phyloP scores from a whole-genome alignment of 2,888 invertebrate species.

The Himalopsyche tibetana region DNA sequence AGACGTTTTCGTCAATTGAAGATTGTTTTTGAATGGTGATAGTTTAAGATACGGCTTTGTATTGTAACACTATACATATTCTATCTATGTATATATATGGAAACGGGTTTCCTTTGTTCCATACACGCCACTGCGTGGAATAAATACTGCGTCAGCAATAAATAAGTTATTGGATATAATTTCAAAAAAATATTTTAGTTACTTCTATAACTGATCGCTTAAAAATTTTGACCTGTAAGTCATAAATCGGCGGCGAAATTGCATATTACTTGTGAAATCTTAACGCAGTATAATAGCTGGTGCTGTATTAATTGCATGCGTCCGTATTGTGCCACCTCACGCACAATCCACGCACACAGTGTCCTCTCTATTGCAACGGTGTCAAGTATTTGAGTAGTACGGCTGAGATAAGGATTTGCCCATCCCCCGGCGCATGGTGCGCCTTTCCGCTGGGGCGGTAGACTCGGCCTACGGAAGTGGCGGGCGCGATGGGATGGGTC shows the following conservation, averaged over 20 bases:
- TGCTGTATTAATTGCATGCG: not conserved
- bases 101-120: too few species aligned
- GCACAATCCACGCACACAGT: constrained; percentile 60
- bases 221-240: too few species aligned
- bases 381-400: constrained; percentile 65
- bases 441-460: not conserved
- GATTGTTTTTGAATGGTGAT: too few species aligned
- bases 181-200: too few species aligned
- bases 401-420: constrained; percentile 60
- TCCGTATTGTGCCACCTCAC: constrained; percentile 44
- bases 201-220: too few species aligned
- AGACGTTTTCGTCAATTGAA: too few species aligned
- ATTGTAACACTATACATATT: too few species aligned
- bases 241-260: not conserved
- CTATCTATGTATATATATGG: too few species aligned
- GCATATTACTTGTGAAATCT: not conserved
- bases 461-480: constrained; percentile 41
- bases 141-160: too few species aligned
- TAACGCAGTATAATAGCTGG: not conserved
- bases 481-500: constrained; percentile 4
- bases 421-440: constrained; percentile 14
- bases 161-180: too few species aligned
- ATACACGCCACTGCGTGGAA: too few species aligned
- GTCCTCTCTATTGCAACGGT: constrained; percentile 58
- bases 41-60: too few species aligned